phyloP scores from a whole-genome alignment of 2,797 vertebrate genomes.

The Zenarchopterus dispar region DNA sequence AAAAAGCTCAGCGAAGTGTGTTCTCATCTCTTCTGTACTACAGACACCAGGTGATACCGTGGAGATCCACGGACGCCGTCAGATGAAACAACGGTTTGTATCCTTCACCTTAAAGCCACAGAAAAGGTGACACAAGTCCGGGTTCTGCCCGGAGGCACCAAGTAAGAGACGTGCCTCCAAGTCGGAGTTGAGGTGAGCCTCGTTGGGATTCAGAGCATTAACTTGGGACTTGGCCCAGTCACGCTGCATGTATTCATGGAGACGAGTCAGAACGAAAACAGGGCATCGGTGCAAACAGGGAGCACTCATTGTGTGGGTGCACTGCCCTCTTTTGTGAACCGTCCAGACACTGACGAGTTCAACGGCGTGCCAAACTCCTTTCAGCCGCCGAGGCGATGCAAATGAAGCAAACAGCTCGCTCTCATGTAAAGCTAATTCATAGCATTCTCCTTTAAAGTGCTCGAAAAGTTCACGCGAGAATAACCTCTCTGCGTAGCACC shows the following conservation, averaged over 20 bases:
- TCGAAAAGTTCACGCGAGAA: conserved; percentile 17
- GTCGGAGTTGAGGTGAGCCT: conserved; percentile 41
- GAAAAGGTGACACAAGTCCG: conserved; percentile 34
- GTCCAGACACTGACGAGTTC: conserved; percentile 32
- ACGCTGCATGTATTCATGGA: conserved; percentile 62
- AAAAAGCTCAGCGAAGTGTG: conserved; percentile 46
- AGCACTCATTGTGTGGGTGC: conserved; percentile 41
- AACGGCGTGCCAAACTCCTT: conserved; percentile 7
- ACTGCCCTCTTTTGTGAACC: conserved; percentile 23
- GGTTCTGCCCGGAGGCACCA: conserved; percentile 52
- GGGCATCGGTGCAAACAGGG: conserved; percentile 33
- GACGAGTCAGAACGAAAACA: conserved; percentile 53
- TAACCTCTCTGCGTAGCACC: conserved; percentile 12
- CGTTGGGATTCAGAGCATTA: conserved; percentile 67
- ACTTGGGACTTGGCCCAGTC: conserved; percentile 46
- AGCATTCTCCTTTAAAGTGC: conserved; percentile 27
- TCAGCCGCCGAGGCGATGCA: conserved; percentile 20
- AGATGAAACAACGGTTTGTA: conserved; percentile 67
- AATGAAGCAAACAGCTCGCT: conserved; percentile 11
- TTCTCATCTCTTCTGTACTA: conserved; percentile 53
- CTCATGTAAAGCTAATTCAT: conserved; percentile 22
- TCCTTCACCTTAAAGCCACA: conserved; percentile 55
- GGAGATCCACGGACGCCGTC: conserved; percentile 39
- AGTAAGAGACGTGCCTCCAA: conserved; percentile 27
- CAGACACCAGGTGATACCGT: conserved; percentile 52